A percentile compares a stretch with the other conserved stretches of the same genome.
Evolutionary conservation across 2,888 invertebrate species (phyloP).

Genomic region (Thera britannica): DNA sequence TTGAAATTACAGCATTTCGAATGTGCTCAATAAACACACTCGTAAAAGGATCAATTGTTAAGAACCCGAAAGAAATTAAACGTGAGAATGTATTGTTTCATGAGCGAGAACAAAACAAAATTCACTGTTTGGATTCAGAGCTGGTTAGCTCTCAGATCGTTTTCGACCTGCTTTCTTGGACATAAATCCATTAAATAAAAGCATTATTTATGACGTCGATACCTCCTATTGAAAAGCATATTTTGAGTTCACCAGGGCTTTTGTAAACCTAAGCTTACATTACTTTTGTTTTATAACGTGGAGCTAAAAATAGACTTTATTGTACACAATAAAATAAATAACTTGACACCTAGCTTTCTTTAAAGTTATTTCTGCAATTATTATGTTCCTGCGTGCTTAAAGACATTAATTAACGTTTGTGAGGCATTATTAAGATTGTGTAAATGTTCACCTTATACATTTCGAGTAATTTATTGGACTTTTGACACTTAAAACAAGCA

Average conservation of each 20-base stretch:
- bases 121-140: constrained; percentile 64
- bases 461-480: constrained; percentile 47
- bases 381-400: constrained; percentile 14
- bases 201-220: constrained; percentile 72
- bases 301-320: constrained; percentile 19
- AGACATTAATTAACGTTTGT: not conserved
- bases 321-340: constrained; percentile 26
- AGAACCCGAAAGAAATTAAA: constrained; percentile 81
- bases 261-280: constrained; percentile 55
- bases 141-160: constrained; percentile 82
- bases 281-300: constrained; percentile 51
- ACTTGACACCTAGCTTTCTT: constrained; percentile 21
- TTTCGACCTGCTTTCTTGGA: constrained; percentile 80
- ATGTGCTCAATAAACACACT: constrained; percentile 82
- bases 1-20: constrained; percentile 76
- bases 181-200: constrained; percentile 80
- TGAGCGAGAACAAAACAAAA: constrained; percentile 79
- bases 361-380: constrained; percentile 19
- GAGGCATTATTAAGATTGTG: constrained; percentile 23
- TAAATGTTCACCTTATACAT: constrained; percentile 26
- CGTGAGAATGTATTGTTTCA: constrained; percentile 84
- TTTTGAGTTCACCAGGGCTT: constrained; percentile 53
- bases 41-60: constrained; percentile 82
- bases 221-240: constrained; percentile 66
- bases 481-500: constrained; percentile 44